Evolutionary conservation across 2,888 invertebrate genomes (phyloP).

Genomic region (Eurois occulta): DNA sequence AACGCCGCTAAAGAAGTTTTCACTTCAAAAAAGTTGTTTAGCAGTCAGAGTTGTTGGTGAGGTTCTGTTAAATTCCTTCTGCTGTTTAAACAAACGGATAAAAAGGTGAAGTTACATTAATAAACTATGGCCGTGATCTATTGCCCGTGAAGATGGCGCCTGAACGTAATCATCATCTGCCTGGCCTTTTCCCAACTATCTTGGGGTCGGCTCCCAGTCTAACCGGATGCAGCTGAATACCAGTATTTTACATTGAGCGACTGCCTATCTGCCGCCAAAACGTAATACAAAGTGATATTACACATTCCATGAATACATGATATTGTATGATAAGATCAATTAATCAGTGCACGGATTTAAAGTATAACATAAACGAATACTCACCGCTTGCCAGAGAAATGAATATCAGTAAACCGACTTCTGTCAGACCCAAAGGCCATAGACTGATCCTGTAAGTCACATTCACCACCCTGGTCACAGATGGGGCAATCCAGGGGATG

Average conservation of each 20-base stretch:
- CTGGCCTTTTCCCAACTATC: no score
- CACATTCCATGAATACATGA: neutral
- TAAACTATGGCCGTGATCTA: no score
- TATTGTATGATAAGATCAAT: neutral
- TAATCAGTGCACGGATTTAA: neutral
- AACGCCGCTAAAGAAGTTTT: no score
- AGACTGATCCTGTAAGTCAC: conserved; percentile 99
- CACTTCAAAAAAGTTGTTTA: no score
- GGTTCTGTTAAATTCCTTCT: neutral
- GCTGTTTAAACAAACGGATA: neutral
- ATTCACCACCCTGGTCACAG: conserved; percentile 99
- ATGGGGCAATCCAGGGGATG: conserved; percentile 99
- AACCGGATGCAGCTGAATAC: no score
- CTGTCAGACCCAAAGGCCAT: conserved; percentile 99
- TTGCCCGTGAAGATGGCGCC: neutral
- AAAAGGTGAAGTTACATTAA: neutral
- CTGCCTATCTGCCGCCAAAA: no score
- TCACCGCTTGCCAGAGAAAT: conserved; percentile 97
- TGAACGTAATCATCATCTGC: neutral
- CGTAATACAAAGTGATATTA: neutral
- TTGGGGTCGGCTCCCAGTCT: no score
- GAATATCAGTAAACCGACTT: conserved; percentile 97
- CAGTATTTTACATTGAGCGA: no score
- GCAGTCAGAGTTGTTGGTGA: neutral
- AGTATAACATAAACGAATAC: neutral